Evolutionary conservation across 2,113 vertebrate genomes (phyloP).

Genomic region (Python bivittatus): DNA sequence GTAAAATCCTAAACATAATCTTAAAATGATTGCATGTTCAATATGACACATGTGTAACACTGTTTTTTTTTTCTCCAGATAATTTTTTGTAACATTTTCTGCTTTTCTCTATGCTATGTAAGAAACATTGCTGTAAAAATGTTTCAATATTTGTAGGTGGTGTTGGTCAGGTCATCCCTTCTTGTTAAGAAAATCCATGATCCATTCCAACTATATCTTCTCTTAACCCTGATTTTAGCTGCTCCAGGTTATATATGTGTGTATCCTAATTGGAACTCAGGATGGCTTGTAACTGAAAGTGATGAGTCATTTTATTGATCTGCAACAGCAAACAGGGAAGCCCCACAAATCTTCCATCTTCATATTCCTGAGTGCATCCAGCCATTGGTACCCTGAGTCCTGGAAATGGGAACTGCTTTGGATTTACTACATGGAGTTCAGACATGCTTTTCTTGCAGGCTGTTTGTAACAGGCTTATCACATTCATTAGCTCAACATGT

Average conservation of each 20-base stretch:
- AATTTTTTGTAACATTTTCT: background rate
- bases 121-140: background rate
- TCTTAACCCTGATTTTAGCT: conserved; percentile 24
- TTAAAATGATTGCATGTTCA: background rate
- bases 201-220: background rate
- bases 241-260: background rate
- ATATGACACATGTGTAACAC: background rate
- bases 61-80: background rate
- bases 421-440: background rate
- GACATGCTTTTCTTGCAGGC: background rate
- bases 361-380: background rate
- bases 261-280: background rate
- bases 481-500: background rate
- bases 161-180: background rate
- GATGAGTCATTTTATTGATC: conserved; percentile 24
- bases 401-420: background rate
- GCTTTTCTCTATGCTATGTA: background rate
- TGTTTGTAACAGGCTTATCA: background rate
- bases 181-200: conserved; percentile 3
- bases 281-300: background rate
- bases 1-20: background rate
- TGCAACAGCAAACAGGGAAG: conserved; percentile 13
- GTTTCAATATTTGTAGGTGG: background rate
- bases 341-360: conserved; percentile 23
- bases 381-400: background rate